These are phyloP conservation scores for Clavelina lepadiformis DNA, from an alignment of 23 tunicate genomes.

Conservation along the genomic window DNA sequence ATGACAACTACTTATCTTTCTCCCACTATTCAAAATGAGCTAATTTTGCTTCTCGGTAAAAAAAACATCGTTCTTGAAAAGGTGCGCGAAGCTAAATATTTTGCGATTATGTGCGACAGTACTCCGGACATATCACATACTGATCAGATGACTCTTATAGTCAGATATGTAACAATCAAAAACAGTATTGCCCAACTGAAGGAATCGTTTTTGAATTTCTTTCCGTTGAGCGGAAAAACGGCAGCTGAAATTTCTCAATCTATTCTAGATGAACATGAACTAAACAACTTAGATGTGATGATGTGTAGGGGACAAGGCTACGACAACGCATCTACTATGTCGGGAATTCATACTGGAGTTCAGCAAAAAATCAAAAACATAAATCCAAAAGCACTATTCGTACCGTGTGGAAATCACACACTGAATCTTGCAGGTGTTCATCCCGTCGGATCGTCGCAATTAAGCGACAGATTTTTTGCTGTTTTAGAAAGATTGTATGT, in stretches of 20 bases:
- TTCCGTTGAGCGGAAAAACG: constrained; percentile 3
- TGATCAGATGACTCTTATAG: constrained; percentile 50
- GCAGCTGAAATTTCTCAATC: constrained; percentile 34
- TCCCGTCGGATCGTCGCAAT: constrained; percentile 63
- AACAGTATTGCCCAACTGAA: constrained; percentile 3
- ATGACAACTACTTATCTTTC: constrained; percentile 43
- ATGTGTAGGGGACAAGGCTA: constrained; percentile 61
- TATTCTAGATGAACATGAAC: constrained; percentile 47
- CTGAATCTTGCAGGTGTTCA: constrained; percentile 45
- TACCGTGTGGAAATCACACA: constrained; percentile 40
- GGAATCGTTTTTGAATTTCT: constrained; percentile 49
- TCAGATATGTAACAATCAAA: constrained; percentile 7
- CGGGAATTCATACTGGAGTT: constrained; percentile 48
- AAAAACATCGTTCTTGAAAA: constrained; percentile 43
- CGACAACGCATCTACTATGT: constrained; percentile 56
- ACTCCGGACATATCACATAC: constrained; percentile 53
- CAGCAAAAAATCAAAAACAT: constrained; percentile 50
- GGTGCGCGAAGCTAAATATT: constrained; percentile 55
- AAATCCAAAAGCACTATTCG: constrained; percentile 47
- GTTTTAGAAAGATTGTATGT: constrained; percentile 49
- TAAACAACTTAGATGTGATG: constrained; percentile 42
- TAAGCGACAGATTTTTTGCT: constrained; percentile 53
- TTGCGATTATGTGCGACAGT: constrained; percentile 56
- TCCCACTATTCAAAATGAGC: constrained; percentile 51
- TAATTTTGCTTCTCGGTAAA: constrained; percentile 44